Evolutionary conservation across 1,140 invertebrate genomes (phyloP).

Genomic region (Ips nitidus): DNA sequence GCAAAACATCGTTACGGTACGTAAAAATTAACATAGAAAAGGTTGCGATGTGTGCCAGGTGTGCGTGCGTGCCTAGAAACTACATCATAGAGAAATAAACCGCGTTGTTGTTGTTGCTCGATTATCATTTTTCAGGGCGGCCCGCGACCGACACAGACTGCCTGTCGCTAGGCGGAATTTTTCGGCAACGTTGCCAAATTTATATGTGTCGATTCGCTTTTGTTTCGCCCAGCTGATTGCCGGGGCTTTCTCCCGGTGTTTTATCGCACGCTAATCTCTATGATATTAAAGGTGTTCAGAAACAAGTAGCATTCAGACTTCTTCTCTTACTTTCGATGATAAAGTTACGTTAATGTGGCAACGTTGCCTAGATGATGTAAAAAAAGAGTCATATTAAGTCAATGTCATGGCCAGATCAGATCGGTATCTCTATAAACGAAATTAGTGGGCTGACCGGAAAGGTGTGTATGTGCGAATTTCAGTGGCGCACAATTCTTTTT

Average conservation of each 20-base stretch:
- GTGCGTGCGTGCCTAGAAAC: constrained; percentile 22
- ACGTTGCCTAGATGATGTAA: constrained; percentile 13
- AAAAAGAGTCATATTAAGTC: constrained; percentile 20
- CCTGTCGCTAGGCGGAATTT: constrained; percentile 33
- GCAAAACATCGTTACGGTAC: background rate
- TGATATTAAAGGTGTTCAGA: too few species aligned
- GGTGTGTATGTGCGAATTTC: constrained; percentile 9
- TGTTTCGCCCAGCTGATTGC: too few species aligned
- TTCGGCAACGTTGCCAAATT: constrained; percentile 17
- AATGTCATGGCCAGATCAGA: constrained; percentile 33
- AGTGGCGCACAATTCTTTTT: background rate
- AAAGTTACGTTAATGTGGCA: background rate
- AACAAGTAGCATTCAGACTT: too few species aligned
- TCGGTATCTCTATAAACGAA: constrained; percentile 14
- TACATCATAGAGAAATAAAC: constrained; percentile 4
- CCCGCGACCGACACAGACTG: constrained; percentile 30
- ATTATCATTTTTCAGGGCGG: constrained; percentile 35
- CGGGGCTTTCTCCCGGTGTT: too few species aligned
- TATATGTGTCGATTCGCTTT: too few species aligned
- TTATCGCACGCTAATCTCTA: too few species aligned
- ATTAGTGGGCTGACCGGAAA: constrained; percentile 22
- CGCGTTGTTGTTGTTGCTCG: constrained; percentile 11
- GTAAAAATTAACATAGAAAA: constrained; percentile 6
- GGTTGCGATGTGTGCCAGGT: constrained; percentile 21
- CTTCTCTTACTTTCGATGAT: too few species aligned